Conservation (phyloP, 2,888 invertebrate genomes). For the Flexamia atlantica region DNA sequence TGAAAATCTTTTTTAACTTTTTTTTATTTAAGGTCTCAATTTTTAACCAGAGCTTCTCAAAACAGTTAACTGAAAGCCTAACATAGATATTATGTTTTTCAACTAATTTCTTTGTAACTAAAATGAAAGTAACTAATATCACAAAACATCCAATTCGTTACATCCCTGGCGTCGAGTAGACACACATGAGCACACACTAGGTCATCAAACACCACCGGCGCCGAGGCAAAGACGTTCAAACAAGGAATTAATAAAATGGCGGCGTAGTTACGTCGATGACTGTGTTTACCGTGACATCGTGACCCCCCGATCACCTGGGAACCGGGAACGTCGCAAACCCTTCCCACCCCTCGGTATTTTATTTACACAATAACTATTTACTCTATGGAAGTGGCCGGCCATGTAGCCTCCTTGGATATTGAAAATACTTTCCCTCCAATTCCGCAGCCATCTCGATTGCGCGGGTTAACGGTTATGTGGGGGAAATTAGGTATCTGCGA, state of each 20-base stretch:
- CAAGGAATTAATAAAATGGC: slow-evolving; percentile 54
- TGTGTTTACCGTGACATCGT: slow-evolving; percentile 57
- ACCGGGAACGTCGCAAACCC: background rate
- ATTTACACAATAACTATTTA: slow-evolving; percentile 15
- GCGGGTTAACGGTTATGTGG: slow-evolving; percentile 22
- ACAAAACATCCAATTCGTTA: too few species aligned
- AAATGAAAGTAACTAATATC: too few species aligned
- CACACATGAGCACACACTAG: slow-evolving; percentile 3
- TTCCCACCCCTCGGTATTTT: background rate
- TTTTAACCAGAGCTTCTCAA: too few species aligned
- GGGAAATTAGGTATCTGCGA: background rate
- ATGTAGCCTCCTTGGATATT: slow-evolving; percentile 27
- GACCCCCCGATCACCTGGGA: slow-evolving; percentile 38
- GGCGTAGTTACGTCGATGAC: slow-evolving; percentile 40
- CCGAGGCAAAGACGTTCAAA: slow-evolving; percentile 34
- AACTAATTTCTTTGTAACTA: too few species aligned
- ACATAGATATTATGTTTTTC: too few species aligned
- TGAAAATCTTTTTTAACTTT: too few species aligned
- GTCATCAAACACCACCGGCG: slow-evolving; percentile 19
- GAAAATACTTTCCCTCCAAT: slow-evolving; percentile 33
- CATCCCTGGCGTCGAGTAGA: background rate
- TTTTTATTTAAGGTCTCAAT: too few species aligned
- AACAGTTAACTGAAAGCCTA: too few species aligned
- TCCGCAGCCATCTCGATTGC: slow-evolving; percentile 19
- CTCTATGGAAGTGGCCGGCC: slow-evolving; percentile 32